Evolutionary conservation across 2,113 vertebrate genomes (phyloP), one percentile per base, ranked within the genome.

Genomic region (Takifugu flavidus): DNA sequence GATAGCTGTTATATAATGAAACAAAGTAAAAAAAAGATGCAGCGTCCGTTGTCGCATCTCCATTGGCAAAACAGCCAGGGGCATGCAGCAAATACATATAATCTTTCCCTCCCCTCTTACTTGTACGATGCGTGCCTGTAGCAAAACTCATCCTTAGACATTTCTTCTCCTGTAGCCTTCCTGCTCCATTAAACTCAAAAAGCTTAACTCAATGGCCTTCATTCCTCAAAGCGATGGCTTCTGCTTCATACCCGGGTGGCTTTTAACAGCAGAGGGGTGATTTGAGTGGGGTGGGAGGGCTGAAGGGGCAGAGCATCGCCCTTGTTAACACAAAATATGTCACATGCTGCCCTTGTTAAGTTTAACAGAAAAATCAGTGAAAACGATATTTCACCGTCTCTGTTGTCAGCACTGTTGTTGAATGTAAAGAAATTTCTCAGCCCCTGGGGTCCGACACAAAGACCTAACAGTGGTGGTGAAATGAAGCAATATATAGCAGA

Each of bases 111-210:
- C 43, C 34, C 54, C 44, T 70, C 67, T 69, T 62, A 53, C 49
- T 57, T 53, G 74, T 67, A 79, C 75, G 80, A 75, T 73, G 79
- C 73, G 64, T n/a, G 13, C 68, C 53, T 74, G 77, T 60, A 79
- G 80, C 70, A 29, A 55, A 64, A 71, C 78, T 82, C 74, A 65
- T 60, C 72, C 70, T 68, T 72, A 74, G 77, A 74, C 78, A 87
- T 82, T 82, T 82, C 72, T 79, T 78, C 76, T 71, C 65, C 75
- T 78, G 71, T 80, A 74, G 78, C 75, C 75, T 87, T 79, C 65
- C 82, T 82, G 86, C 80, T 78, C 80, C 82, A 86, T 89, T 88
- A 85, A 90, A 89, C 81, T 78, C 82, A 83, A 85, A 87, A 88
- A 89, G 85, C 82, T 84, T 76, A 83, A 80, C 65, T 75, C 75